Evolutionary conservation across 2,797 vertebrate genomes (phyloP), one percentile per base, ranked within the genome.

Genomic region (Cyprinodon diabolis): DNA sequence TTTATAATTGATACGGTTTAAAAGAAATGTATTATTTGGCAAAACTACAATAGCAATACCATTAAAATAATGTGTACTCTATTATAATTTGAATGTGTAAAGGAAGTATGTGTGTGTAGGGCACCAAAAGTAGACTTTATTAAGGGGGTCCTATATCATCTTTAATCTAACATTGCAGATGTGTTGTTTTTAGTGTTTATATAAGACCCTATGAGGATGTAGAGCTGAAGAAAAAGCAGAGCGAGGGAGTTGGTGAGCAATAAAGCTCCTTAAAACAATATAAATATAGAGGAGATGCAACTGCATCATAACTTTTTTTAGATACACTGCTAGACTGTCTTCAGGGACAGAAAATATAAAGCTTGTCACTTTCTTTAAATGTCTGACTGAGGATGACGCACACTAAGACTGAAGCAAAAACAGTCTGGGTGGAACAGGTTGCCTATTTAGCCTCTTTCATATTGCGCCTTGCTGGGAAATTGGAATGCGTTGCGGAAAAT

Each of bases 401-500:
- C 77, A 71, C 58, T 68, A 37, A 25, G 48, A 54, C 67, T 19
- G 37, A 72, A 25, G 54, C 63, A 35, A 56, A 77, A 73, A 43
- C 72, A 69, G 60, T 43, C 45, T 6, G 52, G 74, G 74, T 6
- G 72, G 85, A 84, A 86, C 81, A 87, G 79, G 78, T 89, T 71
- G 86, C 86, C 74, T 84, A 76, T 87, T 90, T 81, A 80, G 76
- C 70, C 69, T 60, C 82, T 92, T 90, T 92, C 76, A 85, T 88
- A 76, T 79, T 70, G 58, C 21, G 69, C 62, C 71, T 71, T 3
- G 84, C 84, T 9, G 79, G 12, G 79, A 93, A 92, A 90, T 90
- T 87, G 87, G 75, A 62, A 69, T 43, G 14, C 25, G 71, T 86
- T 83, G 83, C 2, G 25, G 52, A 88, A 93, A 94, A 93, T 92